Conservation (phyloP, 2,888 invertebrate genomes). For the Cheilosia scutellata region DNA sequence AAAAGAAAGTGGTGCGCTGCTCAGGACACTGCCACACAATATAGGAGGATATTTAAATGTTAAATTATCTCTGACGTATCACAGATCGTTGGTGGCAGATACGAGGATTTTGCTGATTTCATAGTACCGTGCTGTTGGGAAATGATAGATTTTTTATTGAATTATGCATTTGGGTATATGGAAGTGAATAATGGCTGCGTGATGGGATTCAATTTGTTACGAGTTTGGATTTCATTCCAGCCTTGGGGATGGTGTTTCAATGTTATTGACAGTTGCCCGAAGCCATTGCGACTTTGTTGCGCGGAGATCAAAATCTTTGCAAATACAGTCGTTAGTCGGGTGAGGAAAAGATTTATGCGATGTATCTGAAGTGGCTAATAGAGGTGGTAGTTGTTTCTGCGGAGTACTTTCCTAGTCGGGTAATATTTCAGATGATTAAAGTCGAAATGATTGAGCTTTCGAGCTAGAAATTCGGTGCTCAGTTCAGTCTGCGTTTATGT, state of each 20-base stretch:
- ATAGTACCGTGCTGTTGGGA: neutral
- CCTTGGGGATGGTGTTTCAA: constrained; percentile 8
- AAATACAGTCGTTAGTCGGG: constrained; percentile 11
- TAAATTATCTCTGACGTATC: constrained; percentile 64
- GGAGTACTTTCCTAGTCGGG: too few relatives aligned
- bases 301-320: neutral
- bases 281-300: constrained; percentile 5
- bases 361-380: neutral
- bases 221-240: constrained; percentile 8
- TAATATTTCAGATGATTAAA: too few relatives aligned
- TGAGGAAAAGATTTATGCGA: constrained; percentile 3
- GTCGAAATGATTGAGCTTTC: too few relatives aligned
- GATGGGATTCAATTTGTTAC: constrained; percentile 61
- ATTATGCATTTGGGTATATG: constrained; percentile 26
- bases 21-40: constrained; percentile 17
- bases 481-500: too few relatives aligned
- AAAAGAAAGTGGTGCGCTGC: constrained; percentile 64
- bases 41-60: constrained; percentile 57
- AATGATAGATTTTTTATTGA: constrained; percentile 46
- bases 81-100: constrained; percentile 48
- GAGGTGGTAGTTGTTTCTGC: neutral
- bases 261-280: constrained; percentile 45
- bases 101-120: constrained; percentile 20
- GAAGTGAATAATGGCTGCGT: constrained; percentile 55
- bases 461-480: too few relatives aligned